Evolutionary conservation across 2,888 invertebrate genomes (phyloP), one percentile per base, ranked within the genome.

Genomic region (Lypha dubia): DNA sequence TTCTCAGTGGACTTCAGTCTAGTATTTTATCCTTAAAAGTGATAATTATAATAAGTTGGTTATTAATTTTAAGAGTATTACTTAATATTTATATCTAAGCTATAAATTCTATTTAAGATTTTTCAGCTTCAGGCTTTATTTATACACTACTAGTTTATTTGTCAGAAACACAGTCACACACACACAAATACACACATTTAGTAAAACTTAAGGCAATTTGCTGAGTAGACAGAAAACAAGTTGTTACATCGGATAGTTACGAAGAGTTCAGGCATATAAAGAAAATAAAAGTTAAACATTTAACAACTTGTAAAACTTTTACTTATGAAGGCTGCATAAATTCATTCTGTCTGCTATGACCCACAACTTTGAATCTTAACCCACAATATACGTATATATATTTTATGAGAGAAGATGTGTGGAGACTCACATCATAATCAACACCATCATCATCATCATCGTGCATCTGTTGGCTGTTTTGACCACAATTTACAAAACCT

Each of bases 401-500:
- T 32, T n/a, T 22, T 67, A 17, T 32, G 44, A 2, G 6, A 17
- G 1, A 2, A 7, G 17, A 32, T 65, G 35, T 65, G 35, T 51
- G 13, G 9, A n/a, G 35, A 51, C 15, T 51, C 17, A 32, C 20
- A 58, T 58, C n/a, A n/a, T n/a, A n/a, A n/a, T n/a, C n/a, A n/a
- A n/a, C n/a, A n/a, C n/a, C n/a, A n/a, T n/a, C n/a, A n/a, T n/a
- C n/a, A n/a, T n/a, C n/a, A n/a, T n/a, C 53, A 35, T 17, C 22
- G 24, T 44, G 20, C 22, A 44, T 75, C 65, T 70, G 68, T 71
- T 70, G 68, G 49, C 41, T 65, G 32, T 49, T 53, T 87, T 85
- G 89, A 79, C 85, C 89, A 89, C 60, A 83, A 73, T 77, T 38
- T 68, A 67, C 49, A 71, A 71, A 76, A 62, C 58, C 41, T 65